These are phyloP conservation scores for Ladona fulva DNA, from an alignment of 1,140 invertebrate genomes.

Conservation along the genomic window DNA sequence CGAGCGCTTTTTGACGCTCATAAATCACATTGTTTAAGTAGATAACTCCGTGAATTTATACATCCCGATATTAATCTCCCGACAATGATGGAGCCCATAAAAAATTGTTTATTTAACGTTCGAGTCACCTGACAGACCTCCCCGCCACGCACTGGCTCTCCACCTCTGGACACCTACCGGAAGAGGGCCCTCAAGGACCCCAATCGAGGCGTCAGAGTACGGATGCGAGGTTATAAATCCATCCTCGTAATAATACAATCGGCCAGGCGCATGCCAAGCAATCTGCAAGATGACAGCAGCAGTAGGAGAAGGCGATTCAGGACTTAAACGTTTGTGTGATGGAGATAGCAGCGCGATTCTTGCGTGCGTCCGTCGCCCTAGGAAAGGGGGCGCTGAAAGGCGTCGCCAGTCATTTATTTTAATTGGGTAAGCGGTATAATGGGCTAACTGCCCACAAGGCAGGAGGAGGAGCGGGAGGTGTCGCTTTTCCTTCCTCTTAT, in stretches of 20 bases:
- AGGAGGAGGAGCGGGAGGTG: background rate
- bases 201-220: background rate
- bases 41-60: no score
- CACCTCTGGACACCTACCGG: background rate
- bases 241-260: background rate
- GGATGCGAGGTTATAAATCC: background rate
- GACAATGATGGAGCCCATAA: no score
- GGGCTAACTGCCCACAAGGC: no score
- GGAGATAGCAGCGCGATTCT: background rate
- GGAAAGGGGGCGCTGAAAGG: background rate
- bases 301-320: no score
- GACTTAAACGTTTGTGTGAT: background rate
- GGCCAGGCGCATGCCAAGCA: no score
- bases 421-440: background rate
- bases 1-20: no score
- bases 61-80: no score
- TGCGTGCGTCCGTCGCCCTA: background rate
- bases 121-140: background rate
- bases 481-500: background rate
- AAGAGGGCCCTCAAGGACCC: background rate
- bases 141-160: background rate
- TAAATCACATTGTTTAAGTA: no score
- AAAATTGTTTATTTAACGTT: no score
- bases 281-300: no score
- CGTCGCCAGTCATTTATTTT: background rate